Conservation (phyloP, 2,113 vertebrate genomes). For the Phyllostomus discolor region DNA sequence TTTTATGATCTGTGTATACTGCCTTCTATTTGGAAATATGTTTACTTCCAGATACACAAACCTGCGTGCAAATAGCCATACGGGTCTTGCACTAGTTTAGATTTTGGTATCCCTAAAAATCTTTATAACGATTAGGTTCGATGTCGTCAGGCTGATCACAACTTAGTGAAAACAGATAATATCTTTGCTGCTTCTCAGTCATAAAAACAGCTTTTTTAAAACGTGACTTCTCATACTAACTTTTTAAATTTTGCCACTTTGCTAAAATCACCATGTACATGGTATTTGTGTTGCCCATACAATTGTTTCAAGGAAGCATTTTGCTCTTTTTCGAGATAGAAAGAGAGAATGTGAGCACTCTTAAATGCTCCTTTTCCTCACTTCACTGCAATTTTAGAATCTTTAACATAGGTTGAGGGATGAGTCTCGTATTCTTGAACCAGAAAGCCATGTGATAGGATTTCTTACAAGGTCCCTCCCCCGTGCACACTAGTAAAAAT, state of each 20-base stretch:
- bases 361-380: neutral
- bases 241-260: neutral
- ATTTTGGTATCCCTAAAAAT: neutral
- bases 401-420: neutral
- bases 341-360: neutral
- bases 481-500: neutral
- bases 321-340: neutral
- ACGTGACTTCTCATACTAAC: neutral
- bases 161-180: neutral
- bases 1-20: neutral
- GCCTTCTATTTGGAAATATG: neutral
- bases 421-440: neutral
- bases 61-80: neutral
- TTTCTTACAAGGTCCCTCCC: neutral
- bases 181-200: neutral
- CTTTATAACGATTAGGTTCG: neutral
- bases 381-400: neutral
- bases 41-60: neutral
- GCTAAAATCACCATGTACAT: neutral
- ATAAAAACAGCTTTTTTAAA: neutral
- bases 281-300: neutral
- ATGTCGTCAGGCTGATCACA: neutral
- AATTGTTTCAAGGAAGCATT: neutral
- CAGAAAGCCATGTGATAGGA: neutral
- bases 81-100: neutral